A percentile compares a stretch with the other conserved stretches of the same genome.
phyloP scores from a whole-genome alignment of 2,888 invertebrate genomes.

The Drosophila lutescens region DNA sequence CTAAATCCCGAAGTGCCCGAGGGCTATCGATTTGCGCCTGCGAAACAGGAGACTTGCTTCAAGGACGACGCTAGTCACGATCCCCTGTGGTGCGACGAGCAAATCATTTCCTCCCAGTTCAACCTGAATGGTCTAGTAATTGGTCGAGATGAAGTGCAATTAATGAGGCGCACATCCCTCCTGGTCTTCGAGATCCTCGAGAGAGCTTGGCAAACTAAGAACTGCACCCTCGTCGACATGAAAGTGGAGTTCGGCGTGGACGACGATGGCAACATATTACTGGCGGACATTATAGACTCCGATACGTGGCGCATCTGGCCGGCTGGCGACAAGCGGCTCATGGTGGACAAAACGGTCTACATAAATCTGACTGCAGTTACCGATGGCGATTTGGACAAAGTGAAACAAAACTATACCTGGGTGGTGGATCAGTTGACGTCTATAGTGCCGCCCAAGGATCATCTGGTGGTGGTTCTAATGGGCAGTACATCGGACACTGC shows the following conservation, averaged over 20 bases:
- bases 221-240: slow-evolving; percentile 98
- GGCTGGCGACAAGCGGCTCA: slow-evolving; percentile 95
- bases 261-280: slow-evolving; percentile 90
- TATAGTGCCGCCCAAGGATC: slow-evolving; percentile 87
- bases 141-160: slow-evolving; percentile 92
- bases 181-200: slow-evolving; percentile 97
- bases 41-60: slow-evolving; percentile 96
- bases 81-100: slow-evolving; percentile 98
- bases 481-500: slow-evolving; percentile 95
- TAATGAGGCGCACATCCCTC: slow-evolving; percentile 93
- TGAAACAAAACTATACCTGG: slow-evolving; percentile 97
- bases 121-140: slow-evolving; percentile 91
- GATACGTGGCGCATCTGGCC: slow-evolving; percentile 99
- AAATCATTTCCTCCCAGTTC: slow-evolving; percentile 93
- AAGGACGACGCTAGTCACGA: slow-evolving; percentile 99
- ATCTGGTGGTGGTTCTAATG: slow-evolving; percentile 95
- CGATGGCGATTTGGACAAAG: slow-evolving; percentile 92
- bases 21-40: slow-evolving; percentile 92
- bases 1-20: slow-evolving; percentile 95
- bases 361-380: slow-evolving; percentile 95
- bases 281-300: slow-evolving; percentile 98
- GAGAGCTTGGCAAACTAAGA: slow-evolving; percentile 94
- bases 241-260: slow-evolving; percentile 98
- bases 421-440: slow-evolving; percentile 92
- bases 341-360: slow-evolving; percentile 99